Conservation (phyloP, 2,797 vertebrate genomes). For the Thunnus albacares region DNA sequence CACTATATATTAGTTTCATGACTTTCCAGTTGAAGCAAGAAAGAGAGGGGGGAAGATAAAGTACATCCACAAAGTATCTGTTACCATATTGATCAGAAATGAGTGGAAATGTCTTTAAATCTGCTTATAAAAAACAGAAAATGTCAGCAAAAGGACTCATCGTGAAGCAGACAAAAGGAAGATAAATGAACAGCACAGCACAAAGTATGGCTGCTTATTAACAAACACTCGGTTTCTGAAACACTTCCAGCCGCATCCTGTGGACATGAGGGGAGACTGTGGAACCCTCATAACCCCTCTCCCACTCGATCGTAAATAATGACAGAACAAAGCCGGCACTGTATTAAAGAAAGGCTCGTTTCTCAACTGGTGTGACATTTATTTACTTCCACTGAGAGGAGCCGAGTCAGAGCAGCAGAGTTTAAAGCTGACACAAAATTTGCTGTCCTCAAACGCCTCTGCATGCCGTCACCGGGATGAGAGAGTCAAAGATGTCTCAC, state of each 20-base stretch:
- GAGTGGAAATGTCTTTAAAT: too few species aligned
- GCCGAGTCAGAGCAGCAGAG: not conserved
- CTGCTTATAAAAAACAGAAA: too few species aligned
- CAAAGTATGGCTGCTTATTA: not conserved
- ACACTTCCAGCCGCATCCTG: not conserved
- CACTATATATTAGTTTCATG: too few species aligned
- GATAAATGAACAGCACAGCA: too few species aligned
- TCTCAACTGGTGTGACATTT: slow-evolving; percentile 30
- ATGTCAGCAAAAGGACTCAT: too few species aligned
- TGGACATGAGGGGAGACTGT: not conserved
- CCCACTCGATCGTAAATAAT: not conserved
- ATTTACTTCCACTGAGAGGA: slow-evolving; percentile 6
- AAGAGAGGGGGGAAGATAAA: too few species aligned
- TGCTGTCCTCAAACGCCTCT: not conserved
- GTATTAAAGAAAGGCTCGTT: not conserved
- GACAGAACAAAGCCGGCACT: not conserved
- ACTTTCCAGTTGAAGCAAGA: too few species aligned
- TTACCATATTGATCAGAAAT: too few species aligned
- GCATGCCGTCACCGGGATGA: not conserved
- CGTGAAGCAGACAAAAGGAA: not conserved
- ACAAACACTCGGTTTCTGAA: not conserved
- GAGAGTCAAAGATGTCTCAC: not conserved
- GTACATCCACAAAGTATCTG: too few species aligned
- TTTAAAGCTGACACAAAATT: slow-evolving; percentile 3
- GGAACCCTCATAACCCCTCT: not conserved